Percentiles rank a stretch among this genome's conserved stretches.
phyloP scores from a whole-genome alignment of 1,140 invertebrate species.

The Portunus trituberculatus region DNA sequence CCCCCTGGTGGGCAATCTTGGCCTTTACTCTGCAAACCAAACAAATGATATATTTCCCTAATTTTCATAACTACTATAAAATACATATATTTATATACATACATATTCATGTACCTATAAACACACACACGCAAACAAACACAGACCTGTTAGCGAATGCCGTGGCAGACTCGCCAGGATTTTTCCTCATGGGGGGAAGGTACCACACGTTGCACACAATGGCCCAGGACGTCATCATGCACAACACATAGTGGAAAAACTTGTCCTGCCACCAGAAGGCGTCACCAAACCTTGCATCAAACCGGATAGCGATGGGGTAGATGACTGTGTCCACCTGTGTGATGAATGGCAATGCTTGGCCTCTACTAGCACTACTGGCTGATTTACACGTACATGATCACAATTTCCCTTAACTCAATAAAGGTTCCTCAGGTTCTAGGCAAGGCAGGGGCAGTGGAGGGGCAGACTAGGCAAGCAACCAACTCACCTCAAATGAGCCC shows the following conservation, averaged over 20 bases:
- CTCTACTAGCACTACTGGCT: background rate
- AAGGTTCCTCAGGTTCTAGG: too few species aligned
- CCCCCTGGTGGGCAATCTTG: slow-evolving; percentile 94
- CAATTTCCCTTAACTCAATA: too few species aligned
- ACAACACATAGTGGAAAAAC: slow-evolving; percentile 96
- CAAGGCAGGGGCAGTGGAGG: too few species aligned
- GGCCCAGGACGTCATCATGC: slow-evolving; percentile 99
- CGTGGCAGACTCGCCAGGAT: slow-evolving; percentile 90
- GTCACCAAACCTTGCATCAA: slow-evolving; percentile 97
- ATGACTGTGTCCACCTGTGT: slow-evolving; percentile 82
- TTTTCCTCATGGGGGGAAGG: slow-evolving; percentile 94
- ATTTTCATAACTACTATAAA: too few species aligned
- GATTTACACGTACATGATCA: too few species aligned
- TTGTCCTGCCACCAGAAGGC: slow-evolving; percentile 98
- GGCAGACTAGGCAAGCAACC: too few species aligned
- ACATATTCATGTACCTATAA: too few species aligned
- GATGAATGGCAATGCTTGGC: background rate
- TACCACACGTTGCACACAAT: slow-evolving; percentile 99
- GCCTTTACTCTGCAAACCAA: slow-evolving; percentile 88
- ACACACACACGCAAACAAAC: background rate
- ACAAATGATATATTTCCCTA: background rate
- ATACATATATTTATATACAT: too few species aligned
- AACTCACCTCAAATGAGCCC: slow-evolving; percentile 96
- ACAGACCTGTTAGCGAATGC: slow-evolving; percentile 91
- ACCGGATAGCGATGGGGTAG: slow-evolving; percentile 95